Evolutionary conservation across 37 sponge, comb jelly and placozoan genomes (phyloP), one percentile per base, ranked within the genome.

Genomic region (Diacarnus erythraeanus): DNA sequence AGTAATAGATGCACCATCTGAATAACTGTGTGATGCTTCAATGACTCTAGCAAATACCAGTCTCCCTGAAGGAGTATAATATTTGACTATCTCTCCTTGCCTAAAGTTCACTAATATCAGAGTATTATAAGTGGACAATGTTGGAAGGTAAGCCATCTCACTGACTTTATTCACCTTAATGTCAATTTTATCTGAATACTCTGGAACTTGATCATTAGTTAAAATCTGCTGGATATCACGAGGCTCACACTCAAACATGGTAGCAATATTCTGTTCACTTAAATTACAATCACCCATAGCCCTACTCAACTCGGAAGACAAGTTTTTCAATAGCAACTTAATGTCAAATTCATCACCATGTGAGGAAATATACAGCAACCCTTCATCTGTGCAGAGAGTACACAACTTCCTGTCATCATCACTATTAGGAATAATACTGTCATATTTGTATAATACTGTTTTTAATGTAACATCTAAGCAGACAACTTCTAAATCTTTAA

Each of bases 171-270:
- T 43, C 9, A 27, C 27, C 22, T 35, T 42, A 31, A 17, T 42
- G 23, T 18, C 34, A 42, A 42, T 39, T n/a, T 6, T 0, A 20
- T 57, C 18, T 64, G 64, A 26, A 42, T 71, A 86, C 25, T 59
- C 38, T n/a, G 27, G 20, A 26, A 86, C 72, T 64, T 79, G 2
- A 0, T 60, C 12, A 27, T 63, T 36, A 38, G 71, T 66, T 0
- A 86, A 57, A 59, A 54, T 58, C 0, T 17, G 15, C 4, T 34
- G 25, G 15, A 86, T 86, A 25, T 79, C 57, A 61, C 63, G 25
- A 39, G 79, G 79, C 42, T 41, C 42, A 38, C 86, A 86, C 44
- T 70, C 21, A 5, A 86, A 72, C 51, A 86, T 78, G 38, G 79
- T 73, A 31, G 33, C 37, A 42, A 86, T 60, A 43, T 63, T 39